Evolutionary conservation across 1,140 invertebrate genomes (phyloP).

Genomic region (Rhynchophorus ferrugineus): DNA sequence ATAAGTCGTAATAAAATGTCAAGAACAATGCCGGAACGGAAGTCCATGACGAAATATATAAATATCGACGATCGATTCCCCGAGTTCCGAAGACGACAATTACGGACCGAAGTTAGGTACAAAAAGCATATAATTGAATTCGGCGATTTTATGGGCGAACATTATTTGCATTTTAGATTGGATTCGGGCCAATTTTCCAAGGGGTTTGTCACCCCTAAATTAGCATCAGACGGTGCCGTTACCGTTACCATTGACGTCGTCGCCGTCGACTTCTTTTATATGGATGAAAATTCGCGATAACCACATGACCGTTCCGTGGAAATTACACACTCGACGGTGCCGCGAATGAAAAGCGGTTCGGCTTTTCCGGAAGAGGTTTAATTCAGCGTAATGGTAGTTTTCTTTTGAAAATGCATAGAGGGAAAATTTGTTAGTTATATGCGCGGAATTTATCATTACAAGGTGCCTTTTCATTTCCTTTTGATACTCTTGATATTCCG

Average conservation of each 20-base stretch:
- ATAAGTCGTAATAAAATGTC: neutral
- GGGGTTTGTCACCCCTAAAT: conserved; percentile 29
- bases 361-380: too few relatives aligned
- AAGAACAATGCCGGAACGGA: neutral
- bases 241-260: conserved; percentile 15
- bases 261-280: conserved; percentile 14
- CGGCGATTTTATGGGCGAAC: conserved; percentile 15
- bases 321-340: conserved; percentile 9
- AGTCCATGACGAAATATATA: neutral
- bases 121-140: conserved; percentile 25
- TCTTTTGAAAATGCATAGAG: too few relatives aligned
- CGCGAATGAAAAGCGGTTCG: too few relatives aligned
- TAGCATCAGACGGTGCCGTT: conserved; percentile 16
- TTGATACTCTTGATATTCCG: too few relatives aligned
- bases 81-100: conserved; percentile 13
- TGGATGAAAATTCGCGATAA: conserved; percentile 19
- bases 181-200: conserved; percentile 33
- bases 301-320: conserved; percentile 2
- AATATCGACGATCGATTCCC: conserved; percentile 9
- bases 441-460: too few relatives aligned
- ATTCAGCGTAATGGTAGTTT: too few relatives aligned
- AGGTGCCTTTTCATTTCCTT: too few relatives aligned
- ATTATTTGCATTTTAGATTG: conserved; percentile 35
- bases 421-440: too few relatives aligned
- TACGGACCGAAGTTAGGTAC: conserved; percentile 7